A percentile compares a stretch with the other conserved stretches of the same genome.
Evolutionary conservation across 2,888 invertebrate species (phyloP).

Genomic region (Hirtodrosophila histrioides): DNA sequence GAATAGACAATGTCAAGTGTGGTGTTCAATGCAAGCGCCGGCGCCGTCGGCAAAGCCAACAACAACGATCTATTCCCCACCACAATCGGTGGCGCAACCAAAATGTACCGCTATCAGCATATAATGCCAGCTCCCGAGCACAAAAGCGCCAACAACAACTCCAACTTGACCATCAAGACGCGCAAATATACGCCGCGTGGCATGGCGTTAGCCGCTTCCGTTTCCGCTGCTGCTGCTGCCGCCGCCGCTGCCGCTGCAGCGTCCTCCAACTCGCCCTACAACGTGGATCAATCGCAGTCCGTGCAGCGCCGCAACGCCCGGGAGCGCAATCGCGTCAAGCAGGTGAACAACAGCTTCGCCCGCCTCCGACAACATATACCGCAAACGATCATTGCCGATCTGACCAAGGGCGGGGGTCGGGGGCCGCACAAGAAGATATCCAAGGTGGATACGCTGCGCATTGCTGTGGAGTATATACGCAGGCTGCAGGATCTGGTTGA

Average conservation of each 20-base stretch:
- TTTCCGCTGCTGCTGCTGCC: constrained; percentile 6
- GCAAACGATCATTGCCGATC: constrained; percentile 89
- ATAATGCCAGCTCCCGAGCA: constrained; percentile 69
- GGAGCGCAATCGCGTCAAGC: constrained; percentile 96
- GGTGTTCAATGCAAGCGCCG: constrained; percentile 53
- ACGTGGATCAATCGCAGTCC: constrained; percentile 90
- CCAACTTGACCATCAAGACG: constrained; percentile 88
- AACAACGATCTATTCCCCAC: constrained; percentile 60
- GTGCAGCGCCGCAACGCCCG: constrained; percentile 96
- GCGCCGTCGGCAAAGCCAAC: constrained; percentile 45
- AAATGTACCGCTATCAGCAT: constrained; percentile 79
- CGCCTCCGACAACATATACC: constrained; percentile 95
- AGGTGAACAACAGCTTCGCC: constrained; percentile 97
- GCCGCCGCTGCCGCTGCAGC: constrained; percentile 1
- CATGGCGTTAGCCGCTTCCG: constrained; percentile 44
- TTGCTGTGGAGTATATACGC: constrained; percentile 95
- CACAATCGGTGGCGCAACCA: constrained; percentile 57
- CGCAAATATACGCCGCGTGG: constrained; percentile 88
- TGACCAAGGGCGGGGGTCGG: constrained; percentile 88
- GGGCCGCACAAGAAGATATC: constrained; percentile 93
- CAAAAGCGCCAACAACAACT: constrained; percentile 38
- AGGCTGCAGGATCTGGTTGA: constrained; percentile 90
- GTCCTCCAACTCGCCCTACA: constrained; percentile 57
- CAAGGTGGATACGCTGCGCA: constrained; percentile 94
- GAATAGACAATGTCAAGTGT: constrained; percentile 57